Base-by-base conservation (phyloP, 2,888 invertebrate species). In the Diogma glabrata region DNA sequence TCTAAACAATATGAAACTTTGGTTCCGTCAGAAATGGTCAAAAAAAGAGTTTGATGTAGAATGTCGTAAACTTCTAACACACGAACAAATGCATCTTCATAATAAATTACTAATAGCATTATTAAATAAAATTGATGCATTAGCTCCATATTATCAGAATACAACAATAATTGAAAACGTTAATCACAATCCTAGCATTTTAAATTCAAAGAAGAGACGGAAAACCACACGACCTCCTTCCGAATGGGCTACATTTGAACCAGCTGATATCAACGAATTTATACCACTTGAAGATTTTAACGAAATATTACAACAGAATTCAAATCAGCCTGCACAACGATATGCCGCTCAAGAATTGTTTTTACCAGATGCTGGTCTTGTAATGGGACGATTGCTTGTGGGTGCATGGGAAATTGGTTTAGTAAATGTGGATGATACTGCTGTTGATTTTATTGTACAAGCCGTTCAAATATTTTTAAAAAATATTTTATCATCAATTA, bases 391-490 rank as follows among this genome's bases (percentile, higher is more conserved):
- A 53, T 79, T 93, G 59, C 79, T 90, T 67, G 75, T 93, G 9
- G 83, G 86, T 4, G 90, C 91, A 6, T 93, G 92, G 92, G 91
- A 93, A 62, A 78, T 81, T 47, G 91, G 89, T 1, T 75, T 94
- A 38, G 84, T 89, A 57, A 87, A 88, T 7, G 87, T 87, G 4
- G 87, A 90, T 55, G 87, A 89, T 61, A 80, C 77, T 55, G 87
- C 89, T 4, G 86, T 89, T 0, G 85, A 87, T 55, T 73, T 88
- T n/a, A 76, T 93, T 47, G 82, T 88, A 33, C 79, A 82, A 43
- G 87, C 90, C 2, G 84, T 89, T 2, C 72, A 82, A 72, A 77
- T 79, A 55, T 84, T 90, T 61, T 73, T 93, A 2, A 91, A 91
- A 64, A 87, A 88, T 63, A 77, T 93, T 9, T 72, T 93, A 2